Conservation (phyloP, 2,888 invertebrate genomes). For the Dolomedes plantarius region DNA sequence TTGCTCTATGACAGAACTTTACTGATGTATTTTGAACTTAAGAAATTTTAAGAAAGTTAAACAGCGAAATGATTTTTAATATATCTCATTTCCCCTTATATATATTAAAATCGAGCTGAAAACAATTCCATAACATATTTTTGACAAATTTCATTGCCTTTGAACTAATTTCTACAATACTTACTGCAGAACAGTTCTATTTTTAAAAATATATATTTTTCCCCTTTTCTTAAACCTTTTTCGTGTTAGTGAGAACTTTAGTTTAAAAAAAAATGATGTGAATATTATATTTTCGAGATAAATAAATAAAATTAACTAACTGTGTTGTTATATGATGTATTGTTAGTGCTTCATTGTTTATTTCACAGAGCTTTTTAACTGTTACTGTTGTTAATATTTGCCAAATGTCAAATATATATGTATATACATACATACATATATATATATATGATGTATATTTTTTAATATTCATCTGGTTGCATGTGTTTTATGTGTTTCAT, state of each 20-base stretch:
- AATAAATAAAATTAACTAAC: slow-evolving; percentile 28
- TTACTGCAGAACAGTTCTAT: background rate
- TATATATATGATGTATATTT: slow-evolving; percentile 71
- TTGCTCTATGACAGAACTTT: too few relatives aligned
- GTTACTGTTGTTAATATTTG: slow-evolving; percentile 71
- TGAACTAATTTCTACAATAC: background rate
- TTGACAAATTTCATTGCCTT: slow-evolving; percentile 27
- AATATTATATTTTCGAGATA: slow-evolving; percentile 65
- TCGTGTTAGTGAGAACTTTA: slow-evolving; percentile 41
- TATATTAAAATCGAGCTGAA: too few relatives aligned
- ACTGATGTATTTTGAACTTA: too few relatives aligned
- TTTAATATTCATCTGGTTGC: slow-evolving; percentile 69
- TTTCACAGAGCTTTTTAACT: slow-evolving; percentile 71
- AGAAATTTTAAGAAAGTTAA: too few relatives aligned
- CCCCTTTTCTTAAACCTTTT: background rate
- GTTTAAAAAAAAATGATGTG: slow-evolving; percentile 34
- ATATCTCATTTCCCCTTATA: too few relatives aligned
- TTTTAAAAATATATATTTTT: background rate
- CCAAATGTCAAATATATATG: slow-evolving; percentile 66
- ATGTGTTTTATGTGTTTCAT: slow-evolving; percentile 67
- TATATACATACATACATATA: slow-evolving; percentile 57
- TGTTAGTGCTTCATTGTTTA: slow-evolving; percentile 70
- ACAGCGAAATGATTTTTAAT: too few relatives aligned
- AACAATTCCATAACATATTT: too few relatives aligned
- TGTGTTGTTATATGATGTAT: slow-evolving; percentile 59